phyloP scores from a whole-genome alignment of 1,140 invertebrate genomes.

The Andrena cerasifolii region DNA sequence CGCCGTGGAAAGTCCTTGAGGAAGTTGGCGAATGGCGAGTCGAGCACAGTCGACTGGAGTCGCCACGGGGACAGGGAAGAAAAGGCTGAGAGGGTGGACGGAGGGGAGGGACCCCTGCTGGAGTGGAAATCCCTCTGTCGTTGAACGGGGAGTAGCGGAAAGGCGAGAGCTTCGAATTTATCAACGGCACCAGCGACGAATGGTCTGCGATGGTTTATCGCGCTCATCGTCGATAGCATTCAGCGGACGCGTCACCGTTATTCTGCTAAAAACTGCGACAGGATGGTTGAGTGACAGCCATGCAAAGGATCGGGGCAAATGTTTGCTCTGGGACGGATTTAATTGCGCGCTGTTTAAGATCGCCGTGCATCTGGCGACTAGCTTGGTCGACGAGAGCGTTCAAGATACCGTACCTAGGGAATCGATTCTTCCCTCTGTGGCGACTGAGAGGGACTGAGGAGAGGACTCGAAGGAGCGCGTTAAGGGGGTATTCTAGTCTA shows the following conservation, averaged over 20 bases:
- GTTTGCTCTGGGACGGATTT: conserved; percentile 13
- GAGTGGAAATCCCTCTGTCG: conserved; percentile 13
- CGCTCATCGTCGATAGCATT: background rate
- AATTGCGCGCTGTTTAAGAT: conserved; percentile 7
- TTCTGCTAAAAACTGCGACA: background rate
- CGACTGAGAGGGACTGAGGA: background rate
- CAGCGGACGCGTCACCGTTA: background rate
- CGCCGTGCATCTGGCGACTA: background rate
- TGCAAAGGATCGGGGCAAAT: conserved; percentile 19
- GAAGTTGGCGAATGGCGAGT: conserved; percentile 44
- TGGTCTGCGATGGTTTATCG: conserved; percentile 21
- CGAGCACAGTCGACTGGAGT: background rate
- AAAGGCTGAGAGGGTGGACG: background rate
- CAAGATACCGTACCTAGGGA: background rate
- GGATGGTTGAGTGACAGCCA: background rate
- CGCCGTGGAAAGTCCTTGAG: conserved; percentile 45
- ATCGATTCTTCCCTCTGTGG: conserved; percentile 1
- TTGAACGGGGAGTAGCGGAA: background rate
- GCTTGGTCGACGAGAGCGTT: conserved; percentile 5
- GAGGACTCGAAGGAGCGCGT: no score
- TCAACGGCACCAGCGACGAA: background rate
- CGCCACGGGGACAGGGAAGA: background rate
- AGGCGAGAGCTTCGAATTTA: background rate
- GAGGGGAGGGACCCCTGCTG: no score
- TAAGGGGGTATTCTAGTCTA: no score